Base-by-base conservation (phyloP, 1,140 invertebrate species). In the Belonocnema kinseyi region DNA sequence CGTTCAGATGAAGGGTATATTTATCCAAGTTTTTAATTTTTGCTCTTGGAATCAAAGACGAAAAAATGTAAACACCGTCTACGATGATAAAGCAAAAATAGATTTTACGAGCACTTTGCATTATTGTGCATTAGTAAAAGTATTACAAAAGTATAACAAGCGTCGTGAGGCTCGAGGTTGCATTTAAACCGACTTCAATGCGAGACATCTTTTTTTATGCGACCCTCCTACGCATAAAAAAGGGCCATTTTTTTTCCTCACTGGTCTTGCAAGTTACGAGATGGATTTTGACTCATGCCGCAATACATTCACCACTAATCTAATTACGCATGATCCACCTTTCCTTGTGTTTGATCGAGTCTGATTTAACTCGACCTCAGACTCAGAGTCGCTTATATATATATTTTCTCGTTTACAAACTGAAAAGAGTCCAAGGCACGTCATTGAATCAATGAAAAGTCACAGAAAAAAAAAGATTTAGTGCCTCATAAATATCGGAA, bases 381-480 rank as follows among this genome's bases (percentile, higher is more conserved):
- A 33, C 58, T 66, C 58, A 66, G n/a, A 66, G 26, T 46, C 33
- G 26, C 26, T 66, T 66, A 40, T 66, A 66, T 33, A 66, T 26
- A n/a, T 66, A n/a, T 66, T 66, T 33, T 66, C 61, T 66, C 58
- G 58, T 66, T 66, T 40, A 66, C 58, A 16, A 66, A 66, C 58
- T 66, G 58, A 66, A 66, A 66, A 66, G 58, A 66, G 58, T 66
- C 58, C 58, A 40, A 66, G 61, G 61, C 61, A 66, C 40, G 61
- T 40, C 61, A 66, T 66, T 66, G 61, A 66, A 66, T 66, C 61
- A 40, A 40, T 66, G 61, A 66, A 66, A 66, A 66, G 33, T 46
- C 61, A 3, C 16, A 66, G 26, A 33, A 66, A 66, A 66, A 66
- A 66, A 66, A 66, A 66, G 61, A 66, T 66, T 66, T 66, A 66